Evolutionary conservation across 1,140 invertebrate species (phyloP).

Genomic region (Odontomachus brunneus): DNA sequence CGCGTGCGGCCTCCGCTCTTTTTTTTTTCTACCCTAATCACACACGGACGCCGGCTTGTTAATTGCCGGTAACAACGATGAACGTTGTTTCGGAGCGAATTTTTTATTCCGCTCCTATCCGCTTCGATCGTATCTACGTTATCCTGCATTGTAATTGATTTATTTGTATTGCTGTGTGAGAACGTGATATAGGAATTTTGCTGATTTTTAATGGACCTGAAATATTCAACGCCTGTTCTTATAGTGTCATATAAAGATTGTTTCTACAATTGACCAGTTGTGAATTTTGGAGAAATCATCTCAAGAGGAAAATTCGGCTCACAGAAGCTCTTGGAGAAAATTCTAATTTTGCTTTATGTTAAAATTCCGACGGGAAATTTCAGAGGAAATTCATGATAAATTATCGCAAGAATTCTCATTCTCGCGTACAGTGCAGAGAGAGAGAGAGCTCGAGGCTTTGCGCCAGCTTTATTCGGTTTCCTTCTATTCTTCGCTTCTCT

Average conservation of each 20-base stretch:
- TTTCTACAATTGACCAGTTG: no score
- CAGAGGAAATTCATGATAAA: neutral
- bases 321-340: neutral
- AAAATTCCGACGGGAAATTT: neutral
- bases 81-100: neutral
- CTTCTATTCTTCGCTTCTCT: no score
- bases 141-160: neutral
- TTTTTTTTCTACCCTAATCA: conserved; percentile 65
- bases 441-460: no score
- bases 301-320: neutral
- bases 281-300: neutral
- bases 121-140: conserved; percentile 2
- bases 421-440: no score
- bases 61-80: conserved; percentile 51
- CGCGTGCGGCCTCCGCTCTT: neutral
- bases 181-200: no score
- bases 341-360: neutral
- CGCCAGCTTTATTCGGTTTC: no score
- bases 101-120: neutral
- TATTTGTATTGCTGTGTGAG: neutral
- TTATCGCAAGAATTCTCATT: neutral
- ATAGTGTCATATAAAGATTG: no score
- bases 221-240: no score
- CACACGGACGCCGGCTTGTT: conserved; percentile 31
- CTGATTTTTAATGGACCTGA: no score